Evolutionary conservation across 53 echinoderm and acorn worm species (phyloP).

Genomic region (Patiria pectinifera): DNA sequence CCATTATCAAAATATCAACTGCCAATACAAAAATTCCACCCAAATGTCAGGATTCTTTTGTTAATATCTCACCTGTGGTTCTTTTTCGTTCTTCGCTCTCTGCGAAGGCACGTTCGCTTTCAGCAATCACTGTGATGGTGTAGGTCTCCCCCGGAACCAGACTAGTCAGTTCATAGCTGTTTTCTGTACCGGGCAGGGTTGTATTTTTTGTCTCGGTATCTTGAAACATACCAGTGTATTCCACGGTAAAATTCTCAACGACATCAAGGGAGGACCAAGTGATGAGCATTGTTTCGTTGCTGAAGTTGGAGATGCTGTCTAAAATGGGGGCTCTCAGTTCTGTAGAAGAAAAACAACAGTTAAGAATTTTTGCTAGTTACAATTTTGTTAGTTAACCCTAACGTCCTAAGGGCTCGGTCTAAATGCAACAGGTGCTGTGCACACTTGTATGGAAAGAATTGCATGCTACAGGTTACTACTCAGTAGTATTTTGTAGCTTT

Average conservation of each 20-base stretch:
- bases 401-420: too few relatives aligned
- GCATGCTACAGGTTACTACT: too few relatives aligned
- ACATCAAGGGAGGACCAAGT: slow-evolving; percentile 33
- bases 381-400: background rate
- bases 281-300: slow-evolving; percentile 46
- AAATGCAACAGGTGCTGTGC: too few relatives aligned
- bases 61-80: slow-evolving; percentile 20
- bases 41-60: background rate
- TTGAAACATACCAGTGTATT: background rate
- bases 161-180: slow-evolving; percentile 19
- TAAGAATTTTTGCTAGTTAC: background rate
- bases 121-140: slow-evolving; percentile 26
- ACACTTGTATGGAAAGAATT: too few relatives aligned
- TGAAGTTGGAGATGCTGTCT: slow-evolving; percentile 18
- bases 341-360: background rate
- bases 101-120: slow-evolving; percentile 4
- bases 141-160: slow-evolving; percentile 42
- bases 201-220: background rate
- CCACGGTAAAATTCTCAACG: slow-evolving; percentile 28
- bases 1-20: background rate
- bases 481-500: too few relatives aligned
- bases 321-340: slow-evolving; percentile 41
- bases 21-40: background rate
- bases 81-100: slow-evolving; percentile 20
- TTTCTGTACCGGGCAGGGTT: background rate